These are phyloP conservation scores for Euclidia mi DNA, from an alignment of 2,888 invertebrate genomes.

Conservation along the genomic window DNA sequence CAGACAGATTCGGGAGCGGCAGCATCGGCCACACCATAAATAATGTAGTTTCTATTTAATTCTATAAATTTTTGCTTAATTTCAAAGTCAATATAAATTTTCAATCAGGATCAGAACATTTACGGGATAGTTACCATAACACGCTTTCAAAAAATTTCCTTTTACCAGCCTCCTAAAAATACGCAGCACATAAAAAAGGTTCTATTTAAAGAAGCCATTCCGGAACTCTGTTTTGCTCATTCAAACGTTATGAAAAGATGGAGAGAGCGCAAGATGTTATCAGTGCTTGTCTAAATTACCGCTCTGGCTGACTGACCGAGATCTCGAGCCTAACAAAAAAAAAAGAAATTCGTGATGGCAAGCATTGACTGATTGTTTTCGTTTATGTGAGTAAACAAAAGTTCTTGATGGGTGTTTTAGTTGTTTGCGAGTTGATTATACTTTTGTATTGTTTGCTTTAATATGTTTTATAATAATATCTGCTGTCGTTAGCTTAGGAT, in stretches of 20 bases:
- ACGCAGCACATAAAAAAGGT: background rate
- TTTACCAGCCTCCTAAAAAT: background rate
- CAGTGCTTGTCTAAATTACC: conserved; percentile 33
- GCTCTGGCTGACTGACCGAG: conserved; percentile 50
- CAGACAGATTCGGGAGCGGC: too few relatives aligned
- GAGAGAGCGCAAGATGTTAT: conserved; percentile 47
- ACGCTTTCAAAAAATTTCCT: too few relatives aligned
- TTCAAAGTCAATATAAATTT: too few relatives aligned
- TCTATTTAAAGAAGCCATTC: conserved; percentile 26
- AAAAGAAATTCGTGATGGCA: conserved; percentile 2
- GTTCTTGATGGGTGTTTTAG: background rate
- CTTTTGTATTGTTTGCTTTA: background rate
- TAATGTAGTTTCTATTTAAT: too few relatives aligned
- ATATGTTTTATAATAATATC: too few relatives aligned
- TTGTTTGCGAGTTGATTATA: background rate
- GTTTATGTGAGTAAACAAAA: background rate
- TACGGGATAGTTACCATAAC: too few relatives aligned
- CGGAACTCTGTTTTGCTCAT: conserved; percentile 28
- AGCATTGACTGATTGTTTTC: background rate
- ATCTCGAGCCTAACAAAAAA: conserved; percentile 32
- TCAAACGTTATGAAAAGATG: conserved; percentile 53
- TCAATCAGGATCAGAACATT: too few relatives aligned
- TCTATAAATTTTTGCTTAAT: too few relatives aligned
- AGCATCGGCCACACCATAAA: too few relatives aligned
- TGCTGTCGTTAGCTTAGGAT: too few relatives aligned